phyloP scores from a whole-genome alignment of 2,113 vertebrate species.

The Illadopsis cleaveri region DNA sequence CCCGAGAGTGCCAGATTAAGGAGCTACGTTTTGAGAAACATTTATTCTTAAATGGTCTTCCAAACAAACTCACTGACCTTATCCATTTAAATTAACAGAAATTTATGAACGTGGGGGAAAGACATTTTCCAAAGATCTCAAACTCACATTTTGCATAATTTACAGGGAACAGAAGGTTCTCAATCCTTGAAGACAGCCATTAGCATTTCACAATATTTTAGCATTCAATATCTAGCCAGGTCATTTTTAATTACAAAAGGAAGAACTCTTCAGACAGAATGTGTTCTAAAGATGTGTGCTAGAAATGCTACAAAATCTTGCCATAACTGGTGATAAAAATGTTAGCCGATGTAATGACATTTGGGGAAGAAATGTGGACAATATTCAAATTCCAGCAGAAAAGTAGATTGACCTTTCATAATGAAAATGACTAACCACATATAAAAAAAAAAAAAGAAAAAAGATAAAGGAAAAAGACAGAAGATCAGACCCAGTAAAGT shows the following conservation, averaged over 20 bases:
- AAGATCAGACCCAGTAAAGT: neutral
- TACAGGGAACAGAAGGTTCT: conserved; percentile 4
- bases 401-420: conserved; percentile 50
- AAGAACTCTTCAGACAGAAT: conserved; percentile 23
- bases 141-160: neutral
- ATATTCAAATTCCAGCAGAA: conserved; percentile 51
- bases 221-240: neutral
- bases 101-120: neutral
- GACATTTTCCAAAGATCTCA: neutral
- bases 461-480: neutral
- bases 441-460: neutral
- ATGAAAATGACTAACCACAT: conserved; percentile 44
- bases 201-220: conserved; percentile 23
- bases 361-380: conserved; percentile 52
- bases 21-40: neutral
- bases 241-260: conserved; percentile 28
- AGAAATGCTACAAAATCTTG: conserved; percentile 53
- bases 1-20: neutral
- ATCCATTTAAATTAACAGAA: neutral
- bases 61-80: neutral
- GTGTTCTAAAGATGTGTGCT: neutral
- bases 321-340: conserved; percentile 41
- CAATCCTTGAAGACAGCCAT: neutral
- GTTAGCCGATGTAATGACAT: conserved; percentile 56
- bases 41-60: neutral